Evolutionary conservation across 2,888 invertebrate genomes (phyloP), one percentile per base, ranked within the genome.

Genomic region (Clanis bilineata): DNA sequence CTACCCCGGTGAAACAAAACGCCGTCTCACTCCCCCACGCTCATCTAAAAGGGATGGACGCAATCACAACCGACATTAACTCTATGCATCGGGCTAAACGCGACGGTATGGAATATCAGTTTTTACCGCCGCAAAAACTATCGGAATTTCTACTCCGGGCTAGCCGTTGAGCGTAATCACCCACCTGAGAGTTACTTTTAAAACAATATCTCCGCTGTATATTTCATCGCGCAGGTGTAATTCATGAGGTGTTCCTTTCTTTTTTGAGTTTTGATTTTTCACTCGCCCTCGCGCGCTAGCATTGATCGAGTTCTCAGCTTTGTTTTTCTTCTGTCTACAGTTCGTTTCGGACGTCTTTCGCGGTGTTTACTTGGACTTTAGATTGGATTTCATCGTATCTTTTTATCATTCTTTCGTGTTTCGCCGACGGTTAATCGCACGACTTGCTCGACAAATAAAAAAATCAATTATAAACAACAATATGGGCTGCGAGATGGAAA

Each of bases 41-140:
- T 55, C 56, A 61, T 62, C 59, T 67, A 79, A 87, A 72, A 77
- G 79, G 77, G 88, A 88, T 70, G 70, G 73, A 68, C 59, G 72
- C 77, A 90, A 90, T 92, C 91, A 88, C 90, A 85, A 83, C 88
- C 84, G 82, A 84, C 88, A 90, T 90, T 88, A 90, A 88, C 90
- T 90, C 88, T 89, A 88, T 88, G 89, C 85, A 77, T 74, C 72
- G 83, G 83, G 82, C 81, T 77, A 85, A 87, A 85, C 85, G 84
- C 84, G 85, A 84, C 76, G 88, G 85, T 83, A 86, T 83, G 88
- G 88, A 88, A 88, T 90, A 89, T 90, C 86, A 88, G 85, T 89
- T 91, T 91, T 91, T 90, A 88, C 84, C 72, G 84, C 72, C 84
- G 92, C 89, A 91, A 92, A 92, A 91, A 90, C 90, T 90, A 88